Percentiles rank a stretch among this genome's conserved stretches.
phyloP scores from a whole-genome alignment of 1,140 invertebrate genomes.

The Copidosoma floridanum region DNA sequence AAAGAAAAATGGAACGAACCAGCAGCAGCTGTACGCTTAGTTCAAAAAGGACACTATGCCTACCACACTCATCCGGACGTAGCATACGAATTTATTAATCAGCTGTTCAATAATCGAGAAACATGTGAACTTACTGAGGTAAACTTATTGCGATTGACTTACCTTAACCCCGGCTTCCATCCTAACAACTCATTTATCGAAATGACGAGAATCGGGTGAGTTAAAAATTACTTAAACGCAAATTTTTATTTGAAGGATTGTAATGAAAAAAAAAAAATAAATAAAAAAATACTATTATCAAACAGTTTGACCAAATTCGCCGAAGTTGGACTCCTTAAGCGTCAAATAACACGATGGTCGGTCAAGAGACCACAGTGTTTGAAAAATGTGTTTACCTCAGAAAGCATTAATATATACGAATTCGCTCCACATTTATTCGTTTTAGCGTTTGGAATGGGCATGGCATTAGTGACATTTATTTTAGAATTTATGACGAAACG shows the following conservation, averaged over 20 bases:
- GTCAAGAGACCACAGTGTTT: neutral
- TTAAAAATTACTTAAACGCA: slow-evolving; percentile 12
- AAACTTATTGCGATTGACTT: neutral
- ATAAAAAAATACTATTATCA: neutral
- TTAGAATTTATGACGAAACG: no score
- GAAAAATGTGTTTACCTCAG: neutral
- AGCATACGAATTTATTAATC: slow-evolving; percentile 28
- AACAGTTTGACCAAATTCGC: neutral
- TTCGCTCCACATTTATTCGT: neutral
- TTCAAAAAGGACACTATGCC: slow-evolving; percentile 24
- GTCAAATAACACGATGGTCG: neutral
- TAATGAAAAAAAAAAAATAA: neutral
- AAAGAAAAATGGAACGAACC: slow-evolving; percentile 9
- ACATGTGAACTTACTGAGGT: slow-evolving; percentile 33
- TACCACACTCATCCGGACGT: slow-evolving; percentile 30
- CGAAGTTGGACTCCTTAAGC: neutral
- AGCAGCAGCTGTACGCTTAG: slow-evolving; percentile 22
- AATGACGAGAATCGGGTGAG: slow-evolving; percentile 29
- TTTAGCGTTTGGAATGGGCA: neutral
- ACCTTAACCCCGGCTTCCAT: slow-evolving; percentile 18
- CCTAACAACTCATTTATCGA: slow-evolving; percentile 29
- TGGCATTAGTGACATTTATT: neutral
- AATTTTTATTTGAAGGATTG: neutral
- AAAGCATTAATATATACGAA: neutral
- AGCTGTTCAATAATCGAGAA: slow-evolving; percentile 27